Base-by-base conservation (phyloP, 2,888 invertebrate genomes). In the Phortica okadai region DNA sequence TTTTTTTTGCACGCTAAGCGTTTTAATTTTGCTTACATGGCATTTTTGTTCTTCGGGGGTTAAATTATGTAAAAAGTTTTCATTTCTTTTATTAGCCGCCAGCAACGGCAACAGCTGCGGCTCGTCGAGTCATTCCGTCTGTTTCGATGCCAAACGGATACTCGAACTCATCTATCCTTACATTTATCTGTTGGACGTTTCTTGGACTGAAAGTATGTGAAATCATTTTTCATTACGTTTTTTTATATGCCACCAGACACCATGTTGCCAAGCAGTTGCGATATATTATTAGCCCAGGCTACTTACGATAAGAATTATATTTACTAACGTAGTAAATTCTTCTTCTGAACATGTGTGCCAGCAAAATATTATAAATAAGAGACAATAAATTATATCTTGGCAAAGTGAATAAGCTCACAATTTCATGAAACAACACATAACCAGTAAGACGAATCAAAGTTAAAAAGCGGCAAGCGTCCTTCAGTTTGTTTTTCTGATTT, bases 371-470 rank as follows among this genome's bases (percentile, higher is more conserved):
- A 66, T 42, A 66, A 66, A 66, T 66, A 41, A 8, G 14, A 14
- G 41, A 7, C n/a, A 33, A 66, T 66, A 41, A 66, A 66, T 66
- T 66, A 66, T 66, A 33, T 41, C 42, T 66, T 66, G 66, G 66
- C 66, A 66, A 66, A 66, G 14, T 8, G 50, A 2, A 50, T 50
- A 3, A 50, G 8, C 14, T 11, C 21, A 21, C 21, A 21, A 21
- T 21, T 21, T 21, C 21, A 21, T 21, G 21, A 21, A 21, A 21
- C 21, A 21, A 21, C 21, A 50, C 50, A 50, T 6, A 50, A 14
- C 50, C 14, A 14, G 50, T 8, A 50, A 50, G 14, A 50, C 14
- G 50, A 50, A 50, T 50, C 50, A 14, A 11, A 3, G 50, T 11
- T 14, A 11, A 14, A 50, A 50, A 50, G 14, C 8, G 50, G 14